Conservation (phyloP, 2,888 invertebrate species). For the Ormyrus pomaceus region DNA sequence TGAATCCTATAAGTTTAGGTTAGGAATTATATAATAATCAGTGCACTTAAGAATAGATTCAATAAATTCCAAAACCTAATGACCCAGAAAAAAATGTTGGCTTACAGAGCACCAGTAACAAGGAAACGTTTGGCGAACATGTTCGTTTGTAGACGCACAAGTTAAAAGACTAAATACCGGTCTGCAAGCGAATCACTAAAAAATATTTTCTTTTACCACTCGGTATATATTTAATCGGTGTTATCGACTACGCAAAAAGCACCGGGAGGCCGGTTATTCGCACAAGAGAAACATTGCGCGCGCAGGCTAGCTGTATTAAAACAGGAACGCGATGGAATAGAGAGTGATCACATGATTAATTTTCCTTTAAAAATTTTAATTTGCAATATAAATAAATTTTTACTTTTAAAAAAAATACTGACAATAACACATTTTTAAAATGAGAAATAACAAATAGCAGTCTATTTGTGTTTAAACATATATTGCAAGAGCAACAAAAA, state of each 20-base stretch:
- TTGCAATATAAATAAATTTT: too few relatives aligned
- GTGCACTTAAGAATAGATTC: conserved; percentile 1
- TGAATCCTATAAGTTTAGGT: conserved; percentile 29
- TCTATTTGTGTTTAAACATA: too few relatives aligned
- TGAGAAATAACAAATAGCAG: too few relatives aligned
- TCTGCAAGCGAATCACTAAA: not conserved
- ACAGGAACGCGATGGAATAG: not conserved
- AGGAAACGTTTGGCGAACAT: conserved; percentile 48
- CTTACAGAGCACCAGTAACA: conserved; percentile 42
- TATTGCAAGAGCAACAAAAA: too few relatives aligned
- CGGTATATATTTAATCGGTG: not conserved
- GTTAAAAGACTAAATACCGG: conserved; percentile 27
- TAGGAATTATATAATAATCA: conserved; percentile 57
- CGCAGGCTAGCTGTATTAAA: not conserved
- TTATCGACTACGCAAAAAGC: conserved; percentile 5
- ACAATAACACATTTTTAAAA: too few relatives aligned
- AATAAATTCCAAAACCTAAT: not conserved
- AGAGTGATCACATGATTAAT: too few relatives aligned
- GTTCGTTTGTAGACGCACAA: not conserved
- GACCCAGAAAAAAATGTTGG: conserved; percentile 6
- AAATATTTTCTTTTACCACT: not conserved
- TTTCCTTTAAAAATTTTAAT: too few relatives aligned
- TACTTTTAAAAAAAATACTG: too few relatives aligned
- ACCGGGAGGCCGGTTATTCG: too few relatives aligned
- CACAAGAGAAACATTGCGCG: not conserved